Evolutionary conservation across 1,140 invertebrate genomes (phyloP).

Genomic region (Aradophagus sp.): DNA sequence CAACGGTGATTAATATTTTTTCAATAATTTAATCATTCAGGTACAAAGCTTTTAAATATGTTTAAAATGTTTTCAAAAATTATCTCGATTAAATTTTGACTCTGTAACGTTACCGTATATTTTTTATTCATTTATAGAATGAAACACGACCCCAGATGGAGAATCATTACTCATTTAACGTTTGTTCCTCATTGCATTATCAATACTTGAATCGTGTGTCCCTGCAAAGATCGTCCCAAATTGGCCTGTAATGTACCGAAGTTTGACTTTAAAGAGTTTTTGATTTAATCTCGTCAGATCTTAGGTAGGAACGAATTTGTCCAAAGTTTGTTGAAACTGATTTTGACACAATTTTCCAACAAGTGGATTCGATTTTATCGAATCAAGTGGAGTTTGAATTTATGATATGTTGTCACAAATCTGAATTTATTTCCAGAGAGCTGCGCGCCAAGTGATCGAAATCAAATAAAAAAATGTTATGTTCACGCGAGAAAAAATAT

Average conservation of each 20-base stretch:
- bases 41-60: no score
- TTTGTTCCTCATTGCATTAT: no score
- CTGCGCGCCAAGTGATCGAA: slow-evolving; percentile 12
- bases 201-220: no score
- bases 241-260: slow-evolving; percentile 14
- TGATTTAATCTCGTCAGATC: slow-evolving; percentile 47
- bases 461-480: slow-evolving; percentile 55
- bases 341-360: slow-evolving; percentile 52
- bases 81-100: no score
- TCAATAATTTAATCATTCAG: no score
- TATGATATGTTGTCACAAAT: slow-evolving; percentile 53
- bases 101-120: no score
- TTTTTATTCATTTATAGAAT: no score
- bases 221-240: slow-evolving; percentile 3
- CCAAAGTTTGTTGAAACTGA: slow-evolving; percentile 44
- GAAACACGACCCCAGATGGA: no score
- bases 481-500: slow-evolving; percentile 35
- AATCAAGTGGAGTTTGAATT: slow-evolving; percentile 51
- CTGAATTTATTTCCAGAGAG: slow-evolving; percentile 37
- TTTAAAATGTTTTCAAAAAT: no score
- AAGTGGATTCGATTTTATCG: slow-evolving; percentile 52
- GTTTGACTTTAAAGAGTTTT: slow-evolving; percentile 48
- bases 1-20: no score
- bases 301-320: slow-evolving; percentile 40
- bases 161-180: no score